Base-by-base conservation (phyloP, 2,797 vertebrate genomes). In the Iguana delicatissima region DNA sequence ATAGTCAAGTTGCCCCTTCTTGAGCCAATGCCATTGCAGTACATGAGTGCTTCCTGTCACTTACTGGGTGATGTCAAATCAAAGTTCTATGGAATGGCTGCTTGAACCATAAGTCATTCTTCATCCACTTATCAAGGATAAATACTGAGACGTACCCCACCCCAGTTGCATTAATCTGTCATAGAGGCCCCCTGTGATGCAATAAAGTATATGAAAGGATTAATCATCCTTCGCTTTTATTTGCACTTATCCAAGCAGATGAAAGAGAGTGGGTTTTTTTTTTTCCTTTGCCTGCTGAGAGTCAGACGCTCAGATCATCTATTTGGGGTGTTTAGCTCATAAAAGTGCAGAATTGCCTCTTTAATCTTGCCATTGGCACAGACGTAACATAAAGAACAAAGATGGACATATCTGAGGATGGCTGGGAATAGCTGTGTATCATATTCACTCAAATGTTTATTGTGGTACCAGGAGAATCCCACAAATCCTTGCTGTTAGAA, bases 221-320 rank as follows among this genome's bases (percentile, higher is more conserved):
- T 91, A 93, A 93, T 92, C 85, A 91, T 93, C 91, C 94, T 94
- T 91, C 52, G 24, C 89, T 95, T 93, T 94, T 92, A 93, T 95
- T 94, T 95, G 93, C 91, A 92, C 92, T 95, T 93, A 69, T 91
- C 96, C 94, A 94, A 93, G 92, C 84, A 82, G 94, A 26, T 80
- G 92, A n/a, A 87, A 93, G 94, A 84, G 89, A 86, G 81, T 29
- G 42, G 20, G 94, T 46, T 96, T 95, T 94, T 95, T n/a, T 94
- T 96, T 92, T 93, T 4, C 42, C 91, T 92, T 91, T 87, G 89
- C 93, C 88, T 73, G 67, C 93, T 93, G 93, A 92, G 91, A 93
- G 89, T 93, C 94, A 94, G 95, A 88, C 69, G 92, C 92, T 93
- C 95, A 95, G 95, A 94, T 96, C 95, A 96, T 94, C 95, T 93